Base-by-base conservation (phyloP, 2,888 invertebrate species). In the Epinotia brunnichana region DNA sequence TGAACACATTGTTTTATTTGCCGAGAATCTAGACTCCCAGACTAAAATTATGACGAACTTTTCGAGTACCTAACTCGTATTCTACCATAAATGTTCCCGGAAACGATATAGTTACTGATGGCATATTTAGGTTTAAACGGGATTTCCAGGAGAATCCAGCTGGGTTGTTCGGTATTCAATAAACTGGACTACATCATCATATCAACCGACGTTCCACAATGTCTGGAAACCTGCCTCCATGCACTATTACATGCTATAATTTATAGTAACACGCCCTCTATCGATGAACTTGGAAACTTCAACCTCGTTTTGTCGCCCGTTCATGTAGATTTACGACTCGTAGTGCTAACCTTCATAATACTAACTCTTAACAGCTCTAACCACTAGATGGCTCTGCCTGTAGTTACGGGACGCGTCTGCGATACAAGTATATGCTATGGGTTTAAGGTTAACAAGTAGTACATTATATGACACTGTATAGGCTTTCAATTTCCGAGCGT, bases 371-470 rank as follows among this genome's bases (percentile, higher is more conserved):
- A 15, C 60, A 41, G 19, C 10, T 9, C 24, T 21, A 24, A 62
- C 44, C 63, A 59, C 62, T 68, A 68, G 62, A 71, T 74, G 64
- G 19, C 70, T 53, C 57, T 63, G n/a, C 13, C 41, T 56, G 67
- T 35, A 48, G n/a, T 13, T 53, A 56, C 7, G 13, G 41, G 17
- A 56, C 3, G 15, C 13, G 10, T 60, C n/a, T 48, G 48, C 7
- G 48, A 48, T n/a, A 48, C 15, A 44, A n/a, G 3, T 11, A 44
- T 59, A 59, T 7, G 35, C 35, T 35, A 29, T 35, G 35, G 9
- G 35, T 35, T 35, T 35, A 35, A 39, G 29, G 2, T 9, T 29
- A n/a, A 19, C 29, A 9, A 57, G 24, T n/a, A 13, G 44, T 3
- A 9, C 7, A 29, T 29, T n/a, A n/a, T n/a, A 24, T 24, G 21